Base-by-base conservation (phyloP, 2,113 vertebrate species). In the Triplophysa siluroides region DNA sequence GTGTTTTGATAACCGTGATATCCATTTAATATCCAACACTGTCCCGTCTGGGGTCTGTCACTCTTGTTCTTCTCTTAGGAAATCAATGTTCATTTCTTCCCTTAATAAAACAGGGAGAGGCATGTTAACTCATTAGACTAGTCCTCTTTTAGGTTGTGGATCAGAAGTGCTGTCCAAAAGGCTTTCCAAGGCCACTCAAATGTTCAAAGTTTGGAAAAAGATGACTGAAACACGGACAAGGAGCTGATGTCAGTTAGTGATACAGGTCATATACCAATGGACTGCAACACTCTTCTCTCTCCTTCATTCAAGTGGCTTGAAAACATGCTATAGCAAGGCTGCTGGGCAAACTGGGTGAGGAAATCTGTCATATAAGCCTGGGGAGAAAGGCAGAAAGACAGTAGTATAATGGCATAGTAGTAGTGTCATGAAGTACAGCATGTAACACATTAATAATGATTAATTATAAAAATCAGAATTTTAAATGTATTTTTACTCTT, bases 311-410 rank as follows among this genome's bases (percentile, higher is more conserved):
- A 95, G 87, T 99, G 98, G 84, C 96, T 93, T 16, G 96, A 98
- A 90, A 99, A 99, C 94, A 96, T 93, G 72, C 94, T 91, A 86
- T 98, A 99, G 90, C 96, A 99, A 0, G 97, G 97, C 88, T 98
- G 97, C 92, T 98, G 98, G 19, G 98, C 94, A 83, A 99, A 98
- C 92, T 99, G 98, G 56, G 95, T 95, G 84, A 99, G 92, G 92
- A 98, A 99, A 74, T 98, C 96, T 0, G 98, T 98, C 87, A 99
- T 94, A 86, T 99, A 99, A 2, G 96, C 96, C 98, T 99, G 88
- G 3, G 78, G 23, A 80, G 58, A 78, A 43, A 85, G n/a, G 81
- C 12, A 78, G 1, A 8, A 14, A 71, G 38, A 54, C n/a, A 62
- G 5, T 2, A 69, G 52, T 16, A 52, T 16, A 18, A 52, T 52